These are phyloP conservation scores for Timema cristinae DNA, from an alignment of 2,888 invertebrate species.

Conservation along the genomic window DNA sequence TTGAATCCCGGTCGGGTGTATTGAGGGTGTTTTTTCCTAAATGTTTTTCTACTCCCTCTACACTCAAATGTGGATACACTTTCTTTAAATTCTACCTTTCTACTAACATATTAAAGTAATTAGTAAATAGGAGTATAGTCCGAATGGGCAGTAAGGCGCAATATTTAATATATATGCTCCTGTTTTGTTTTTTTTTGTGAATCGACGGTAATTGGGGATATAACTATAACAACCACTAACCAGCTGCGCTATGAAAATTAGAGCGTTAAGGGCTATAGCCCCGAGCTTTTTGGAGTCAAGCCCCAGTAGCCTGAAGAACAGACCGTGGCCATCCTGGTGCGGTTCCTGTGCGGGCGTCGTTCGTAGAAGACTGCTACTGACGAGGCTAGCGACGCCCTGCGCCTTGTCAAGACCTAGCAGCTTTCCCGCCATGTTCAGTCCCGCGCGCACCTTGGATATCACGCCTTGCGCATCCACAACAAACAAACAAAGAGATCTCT, in stretches of 20 bases:
- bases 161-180: too few species aligned
- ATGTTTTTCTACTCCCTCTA: too few species aligned
- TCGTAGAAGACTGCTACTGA: slow-evolving; percentile 26
- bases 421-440: slow-evolving; percentile 50
- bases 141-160: too few species aligned
- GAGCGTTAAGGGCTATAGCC: slow-evolving; percentile 76
- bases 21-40: too few species aligned
- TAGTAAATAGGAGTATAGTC: too few species aligned
- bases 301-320: slow-evolving; percentile 60
- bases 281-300: slow-evolving; percentile 72
- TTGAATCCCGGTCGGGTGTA: too few species aligned
- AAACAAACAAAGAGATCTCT: too few species aligned
- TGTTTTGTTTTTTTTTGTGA: too few species aligned
- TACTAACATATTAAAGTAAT: too few species aligned
- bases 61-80: too few species aligned
- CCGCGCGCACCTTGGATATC: slow-evolving; percentile 45
- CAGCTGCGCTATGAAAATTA: slow-evolving; percentile 80
- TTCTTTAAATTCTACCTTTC: too few species aligned
- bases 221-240: slow-evolving; percentile 47
- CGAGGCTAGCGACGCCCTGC: slow-evolving; percentile 41
- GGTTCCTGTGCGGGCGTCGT: slow-evolving; percentile 18
- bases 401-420: slow-evolving; percentile 49
- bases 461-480: slow-evolving; percentile 19
- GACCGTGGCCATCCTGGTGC: slow-evolving; percentile 1
- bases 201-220: too few species aligned